These are phyloP conservation scores for Aphelenchoides fujianensis DNA, from an alignment of 1,140 invertebrate species.

Conservation along the genomic window DNA sequence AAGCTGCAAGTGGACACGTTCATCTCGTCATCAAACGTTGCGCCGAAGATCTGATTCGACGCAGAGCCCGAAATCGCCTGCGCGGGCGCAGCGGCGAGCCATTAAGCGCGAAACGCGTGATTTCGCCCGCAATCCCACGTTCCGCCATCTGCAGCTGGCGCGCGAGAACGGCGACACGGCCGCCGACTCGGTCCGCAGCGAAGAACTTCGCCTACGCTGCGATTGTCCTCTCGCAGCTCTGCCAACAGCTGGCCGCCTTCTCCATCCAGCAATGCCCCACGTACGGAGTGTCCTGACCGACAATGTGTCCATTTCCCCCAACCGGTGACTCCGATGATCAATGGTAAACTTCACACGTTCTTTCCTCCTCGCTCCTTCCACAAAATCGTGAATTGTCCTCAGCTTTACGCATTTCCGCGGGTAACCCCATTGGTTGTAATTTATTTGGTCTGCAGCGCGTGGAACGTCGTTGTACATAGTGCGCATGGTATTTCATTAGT, in stretches of 20 bases:
- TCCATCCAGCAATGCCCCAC: conserved; percentile 32
- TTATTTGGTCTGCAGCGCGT: no score
- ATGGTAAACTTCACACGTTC: background rate
- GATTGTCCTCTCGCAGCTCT: conserved; percentile 37
- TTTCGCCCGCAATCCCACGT: background rate
- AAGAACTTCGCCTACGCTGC: conserved; percentile 39
- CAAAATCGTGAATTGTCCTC: background rate
- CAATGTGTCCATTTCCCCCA: background rate
- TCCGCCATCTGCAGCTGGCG: background rate
- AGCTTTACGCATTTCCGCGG: background rate
- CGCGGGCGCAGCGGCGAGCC: background rate
- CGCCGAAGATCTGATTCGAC: conserved; percentile 28
- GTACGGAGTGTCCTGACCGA: background rate
- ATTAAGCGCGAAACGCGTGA: background rate
- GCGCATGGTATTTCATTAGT: no score
- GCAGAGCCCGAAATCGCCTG: conserved; percentile 21
- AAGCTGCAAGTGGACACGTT: conserved; percentile 33
- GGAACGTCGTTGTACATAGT: no score
- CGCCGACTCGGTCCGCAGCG: conserved; percentile 20
- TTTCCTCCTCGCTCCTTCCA: background rate
- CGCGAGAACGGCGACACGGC: conserved; percentile 26
- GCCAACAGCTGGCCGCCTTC: conserved; percentile 34
- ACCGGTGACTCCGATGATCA: background rate
- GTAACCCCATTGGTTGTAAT: background rate
- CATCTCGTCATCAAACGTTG: conserved; percentile 20